Evolutionary conservation across 2,113 vertebrate species (phyloP), one percentile per base, ranked within the genome.

Genomic region (Callopanchax toddi): DNA sequence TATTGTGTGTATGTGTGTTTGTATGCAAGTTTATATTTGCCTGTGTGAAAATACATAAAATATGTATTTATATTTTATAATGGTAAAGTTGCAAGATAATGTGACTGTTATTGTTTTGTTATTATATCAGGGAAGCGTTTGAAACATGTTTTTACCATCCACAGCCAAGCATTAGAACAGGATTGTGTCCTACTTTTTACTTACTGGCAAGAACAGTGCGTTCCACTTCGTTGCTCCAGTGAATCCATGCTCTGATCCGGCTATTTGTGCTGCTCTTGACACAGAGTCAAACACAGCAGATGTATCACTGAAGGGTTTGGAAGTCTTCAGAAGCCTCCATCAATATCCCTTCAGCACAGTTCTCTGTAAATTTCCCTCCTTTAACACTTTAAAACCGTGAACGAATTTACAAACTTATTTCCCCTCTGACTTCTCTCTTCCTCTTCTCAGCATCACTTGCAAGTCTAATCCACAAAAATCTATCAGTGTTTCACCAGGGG

Each of bases 281-380:
- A 21, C 9, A 0, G 11, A 21, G 44, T 34, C 23, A 58, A 40
- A 74, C 56, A 62, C 60, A 64, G 58, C 26, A 5, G 21, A 49
- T 5, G n/a, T 49, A 36, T 57, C 22, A 73, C 63, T 46, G 39
- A 57, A 64, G 67, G 62, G 40, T 52, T 55, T 43, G 17, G 34
- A 69, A 70, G 74, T 77, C 73, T 48, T 61, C 79, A 74, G 65
- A 61, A 37, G 51, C 26, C 11, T 17, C 8, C 43, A 22, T 62
- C n/a, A n/a, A 61, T 54, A 71, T 59, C 16, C 55, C 17, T 61
- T 60, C 37, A 34, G n/a, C 11, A 52, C 6, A 9, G 29, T 32
- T 8, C 29, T 8, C 1, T 32, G 29, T 32, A 32, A 32, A 9
- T n/a, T n/a, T n/a, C n/a, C n/a, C n/a, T n/a, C n/a, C n/a, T n/a